Evolutionary conservation across 1,140 invertebrate genomes (phyloP).

Genomic region (Doryteuthis pealeii): DNA sequence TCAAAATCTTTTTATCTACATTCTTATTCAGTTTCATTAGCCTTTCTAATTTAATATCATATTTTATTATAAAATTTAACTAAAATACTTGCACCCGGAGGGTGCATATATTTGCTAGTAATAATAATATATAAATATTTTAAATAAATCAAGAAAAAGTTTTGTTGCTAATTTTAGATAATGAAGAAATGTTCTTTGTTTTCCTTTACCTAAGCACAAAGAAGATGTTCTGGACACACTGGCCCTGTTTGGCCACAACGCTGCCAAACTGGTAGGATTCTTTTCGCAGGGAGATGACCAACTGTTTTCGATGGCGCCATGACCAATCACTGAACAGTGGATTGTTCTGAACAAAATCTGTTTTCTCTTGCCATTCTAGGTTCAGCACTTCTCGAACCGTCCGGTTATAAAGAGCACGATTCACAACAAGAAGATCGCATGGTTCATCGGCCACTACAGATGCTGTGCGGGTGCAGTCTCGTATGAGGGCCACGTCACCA

Average conservation of each 20-base stretch:
- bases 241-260: constrained; percentile 41
- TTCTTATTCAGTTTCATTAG: too few relatives aligned
- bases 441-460: constrained; percentile 48
- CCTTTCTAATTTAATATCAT: too few relatives aligned
- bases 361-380: constrained; percentile 47
- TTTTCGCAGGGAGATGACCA: constrained; percentile 48
- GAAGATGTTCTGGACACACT: constrained; percentile 36
- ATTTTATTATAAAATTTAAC: too few relatives aligned
- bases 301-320: constrained; percentile 42
- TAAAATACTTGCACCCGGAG: too few relatives aligned
- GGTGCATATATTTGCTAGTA: too few relatives aligned
- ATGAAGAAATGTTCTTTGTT: too few relatives aligned
- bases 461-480: constrained; percentile 52
- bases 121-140: too few relatives aligned
- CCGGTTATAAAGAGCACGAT: constrained; percentile 48
- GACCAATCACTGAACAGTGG: constrained; percentile 45
- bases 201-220: constrained; percentile 52
- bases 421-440: constrained; percentile 50
- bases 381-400: constrained; percentile 47
- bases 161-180: too few relatives aligned
- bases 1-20: too few relatives aligned
- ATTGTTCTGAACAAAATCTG: constrained; percentile 45
- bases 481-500: constrained; percentile 53
- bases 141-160: too few relatives aligned
- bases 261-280: constrained; percentile 41